These are phyloP conservation scores for Drosophila pachea DNA, from an alignment of 1,140 invertebrate genomes.

Conservation along the genomic window DNA sequence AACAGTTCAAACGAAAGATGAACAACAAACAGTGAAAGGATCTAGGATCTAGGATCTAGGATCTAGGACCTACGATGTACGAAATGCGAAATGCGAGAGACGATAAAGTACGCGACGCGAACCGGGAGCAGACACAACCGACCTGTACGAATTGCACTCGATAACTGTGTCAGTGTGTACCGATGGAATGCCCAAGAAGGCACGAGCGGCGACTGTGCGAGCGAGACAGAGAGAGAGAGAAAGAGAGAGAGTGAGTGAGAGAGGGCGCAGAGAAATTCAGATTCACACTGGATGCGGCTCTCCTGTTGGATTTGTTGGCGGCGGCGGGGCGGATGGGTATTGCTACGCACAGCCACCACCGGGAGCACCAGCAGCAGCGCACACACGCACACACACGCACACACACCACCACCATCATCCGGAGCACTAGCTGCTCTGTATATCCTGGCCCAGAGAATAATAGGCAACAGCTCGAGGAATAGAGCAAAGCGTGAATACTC, in stretches of 20 bases:
- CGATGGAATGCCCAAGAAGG: conserved; percentile 55
- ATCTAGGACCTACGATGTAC: too few relatives aligned
- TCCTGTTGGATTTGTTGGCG: conserved; percentile 34
- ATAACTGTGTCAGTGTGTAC: conserved; percentile 76
- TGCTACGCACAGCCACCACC: conserved; percentile 19
- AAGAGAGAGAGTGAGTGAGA: not conserved
- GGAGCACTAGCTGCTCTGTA: conserved; percentile 2
- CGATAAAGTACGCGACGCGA: conserved; percentile 48
- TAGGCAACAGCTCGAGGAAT: not conserved
- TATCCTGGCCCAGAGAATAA: conserved; percentile 55
- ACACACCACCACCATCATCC: conserved; percentile 20
- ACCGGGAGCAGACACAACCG: conserved; percentile 62
- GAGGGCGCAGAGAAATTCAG: conserved; percentile 1
- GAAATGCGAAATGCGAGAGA: conserved; percentile 38
- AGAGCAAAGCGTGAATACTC: conserved; percentile 1
- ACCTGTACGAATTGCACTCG: conserved; percentile 76
- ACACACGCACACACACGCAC: conserved; percentile 1
- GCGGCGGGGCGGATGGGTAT: conserved; percentile 13
- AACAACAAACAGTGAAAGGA: conserved; percentile 38
- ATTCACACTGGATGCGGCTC: conserved; percentile 31
- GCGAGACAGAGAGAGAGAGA: conserved; percentile 1
- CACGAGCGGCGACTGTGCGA: not conserved
- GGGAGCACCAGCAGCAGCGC: conserved; percentile 19
- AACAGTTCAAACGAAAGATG: conserved; percentile 55
- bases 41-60: conserved; percentile 23